Base-by-base conservation (phyloP, 2,113 vertebrate species). In the Silurus asotus region DNA sequence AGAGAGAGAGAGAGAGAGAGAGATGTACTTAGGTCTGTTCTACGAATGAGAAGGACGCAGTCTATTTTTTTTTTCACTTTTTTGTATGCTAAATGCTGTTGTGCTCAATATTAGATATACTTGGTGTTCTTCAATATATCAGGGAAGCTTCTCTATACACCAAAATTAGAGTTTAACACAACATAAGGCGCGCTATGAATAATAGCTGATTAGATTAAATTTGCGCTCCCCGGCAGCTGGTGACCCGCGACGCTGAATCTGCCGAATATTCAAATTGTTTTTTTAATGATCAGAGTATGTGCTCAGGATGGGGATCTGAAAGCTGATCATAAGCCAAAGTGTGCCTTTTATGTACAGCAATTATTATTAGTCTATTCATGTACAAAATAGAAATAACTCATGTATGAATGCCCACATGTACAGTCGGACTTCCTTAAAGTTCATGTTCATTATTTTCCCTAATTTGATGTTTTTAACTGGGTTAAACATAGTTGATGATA, bases 161-260 rank as follows among this genome's bases (percentile, higher is more conserved):
- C 80, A 65, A 10, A 1, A 25, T 25, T 51, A 0, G 11, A 65
- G 59, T 25, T 65, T 82, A 53, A 51, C 28, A 64, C 37, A 62
- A 62, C 80, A 65, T 82, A 65, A 51, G 80, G 62, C 17, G 61
- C 13, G 8, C 20, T 53, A 61, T 82, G 20, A 65, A 82, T 82
- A 49, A 65, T 53, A 25, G 48, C 61, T 82, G 80, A 65, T 49
- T 53, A 82, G 23, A 37, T 45, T 37, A 23, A 10, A 51, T 82
- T 82, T 82, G 48, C 53, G 48, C 11, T 14, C 45, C 67, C 65
- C 48, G 51, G 23, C 79, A 81, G 59, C 79, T 51, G 74, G 11
- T 81, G 37, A 23, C 80, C 61, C 45, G 65, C 6, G 65, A 65
- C 15, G 14, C 61, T 49, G 58, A 62, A 14, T 75, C 23, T n/a